Evolutionary conservation across 2,113 vertebrate species (phyloP), one percentile per base, ranked within the genome.

Genomic region (Orientallactaga bullata): DNA sequence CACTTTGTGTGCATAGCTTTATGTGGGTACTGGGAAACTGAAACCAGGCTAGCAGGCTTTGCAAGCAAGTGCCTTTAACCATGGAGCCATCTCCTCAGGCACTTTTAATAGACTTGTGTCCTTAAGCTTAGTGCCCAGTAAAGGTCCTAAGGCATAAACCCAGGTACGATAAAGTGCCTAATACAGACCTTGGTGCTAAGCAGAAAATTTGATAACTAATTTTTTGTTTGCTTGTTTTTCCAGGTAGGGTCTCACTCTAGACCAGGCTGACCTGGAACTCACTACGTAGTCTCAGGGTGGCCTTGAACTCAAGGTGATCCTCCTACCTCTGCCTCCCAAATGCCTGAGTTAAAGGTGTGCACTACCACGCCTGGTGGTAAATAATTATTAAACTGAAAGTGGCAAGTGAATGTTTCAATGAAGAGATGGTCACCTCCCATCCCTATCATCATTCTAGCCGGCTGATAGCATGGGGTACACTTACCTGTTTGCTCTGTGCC

Each of bases 391-490:
- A 95, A 28, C 51, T 13, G n/a, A 72, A 61, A 66, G 28, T 0
- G 5, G 32, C 32, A 21, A n/a, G 12, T 5, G 42, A 42, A 24
- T 7, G 28, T 32, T 39, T 12, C 0, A 20, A 47, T 1, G 1
- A 65, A 77, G 42, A 55, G 9, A 65, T 0, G 30, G 55, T 55
- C 55, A 55, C 47, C 37, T 16, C 24, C 58, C 71, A 24, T 5
- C 21, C 30, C 42, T 3, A 4, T n/a, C 32, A 28, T 39, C 61
- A 7, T 3, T 8, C 84, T 12, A 7, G 0, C 55, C 17, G 7
- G 4, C 30, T 24, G 28, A 23, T 4, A 1, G 18, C 0, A 2
- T 11, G 24, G 7, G 7, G 26, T 1, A 0, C 7, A 18, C 71
- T 26, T 21, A 26, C 5, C 30, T 66, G 7, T 18, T 4, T 16